Conservation (phyloP, 1,140 invertebrate genomes). For the Zaprionus davidi region DNA sequence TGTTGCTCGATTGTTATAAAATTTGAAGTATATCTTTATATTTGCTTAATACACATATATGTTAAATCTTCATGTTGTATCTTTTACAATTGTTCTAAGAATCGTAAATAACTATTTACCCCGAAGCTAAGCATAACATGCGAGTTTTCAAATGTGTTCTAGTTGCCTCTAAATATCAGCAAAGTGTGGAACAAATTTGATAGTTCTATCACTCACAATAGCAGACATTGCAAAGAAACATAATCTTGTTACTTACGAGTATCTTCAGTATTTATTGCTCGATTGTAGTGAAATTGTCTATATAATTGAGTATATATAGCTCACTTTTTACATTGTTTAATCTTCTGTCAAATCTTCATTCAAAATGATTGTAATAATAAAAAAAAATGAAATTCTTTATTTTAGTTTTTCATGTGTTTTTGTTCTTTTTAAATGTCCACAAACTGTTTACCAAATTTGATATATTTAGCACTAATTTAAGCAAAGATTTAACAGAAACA, state of each 20-base stretch:
- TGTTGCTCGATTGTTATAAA: background rate
- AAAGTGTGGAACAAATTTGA: background rate
- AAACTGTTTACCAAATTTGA: background rate
- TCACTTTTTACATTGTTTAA: background rate
- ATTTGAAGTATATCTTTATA: background rate
- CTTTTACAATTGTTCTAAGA: background rate
- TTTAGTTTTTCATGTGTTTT: too few species aligned
- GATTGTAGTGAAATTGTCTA: background rate
- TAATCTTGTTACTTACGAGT: background rate
- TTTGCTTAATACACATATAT: background rate
- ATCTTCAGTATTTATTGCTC: background rate
- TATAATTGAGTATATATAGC: background rate
- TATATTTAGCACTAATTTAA: background rate
- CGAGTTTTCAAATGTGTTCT: rapidly evolving
- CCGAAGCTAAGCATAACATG: rapidly evolving
- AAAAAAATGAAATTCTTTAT: background rate
- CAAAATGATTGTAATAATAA: too few species aligned
- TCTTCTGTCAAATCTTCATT: background rate
- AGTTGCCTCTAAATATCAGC: background rate
- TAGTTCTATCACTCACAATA: rapidly evolving
- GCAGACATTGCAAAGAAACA: background rate
- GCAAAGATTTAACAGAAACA: too few species aligned
- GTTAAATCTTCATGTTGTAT: background rate
- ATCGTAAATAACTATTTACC: background rate
- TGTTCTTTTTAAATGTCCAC: background rate